Base-by-base conservation (phyloP, 2,888 invertebrate genomes). In the Oligia latruncula region DNA sequence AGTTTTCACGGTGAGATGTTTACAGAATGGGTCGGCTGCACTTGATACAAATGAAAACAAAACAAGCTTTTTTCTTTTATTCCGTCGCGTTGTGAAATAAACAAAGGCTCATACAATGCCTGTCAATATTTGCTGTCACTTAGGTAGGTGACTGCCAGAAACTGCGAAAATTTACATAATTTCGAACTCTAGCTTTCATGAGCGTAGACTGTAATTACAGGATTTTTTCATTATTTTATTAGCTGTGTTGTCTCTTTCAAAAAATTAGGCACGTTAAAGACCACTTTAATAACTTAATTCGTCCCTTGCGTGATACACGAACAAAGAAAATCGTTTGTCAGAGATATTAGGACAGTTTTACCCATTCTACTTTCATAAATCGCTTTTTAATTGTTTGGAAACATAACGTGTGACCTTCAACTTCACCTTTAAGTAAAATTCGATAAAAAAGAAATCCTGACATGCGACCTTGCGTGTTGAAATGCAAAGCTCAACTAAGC, bases 381-480 rank as follows among this genome's bases (percentile, higher is more conserved):
- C 70, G 65, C 29, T 77, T 72, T 80, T 70, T 65, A 80, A 74
- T 80, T 77, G 52, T 68, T 74, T 62, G 49, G 20, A 62, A 75
- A 65, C 68, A 71, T 71, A 49, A 62, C 29, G 15, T 43, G 43
- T 74, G 62, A 80, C 85, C 85, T 85, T 85, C 75, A 85, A 80
- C 84, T 83, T 86, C 23, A 82, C 68, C 65, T 78, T 49, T 20
- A 79, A 11, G 76, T 64, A 64, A 17, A 71, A 40, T 40, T 64
- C 20, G 11, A 80, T 70, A 43, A 62, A 83, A 71, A 74, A 60
- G 1, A 67, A 75, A 83, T 80, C 70, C 74, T 58, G 58, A 73
- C 83, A 85, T 55, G 86, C 85, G 86, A 86, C 84, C 75, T 86
- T 78, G 85, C 85, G 55, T 86, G 86, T n/a, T 2, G 64, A 80